Conservation (phyloP, 1,140 invertebrate genomes). For the Drosophila novamexicana region DNA sequence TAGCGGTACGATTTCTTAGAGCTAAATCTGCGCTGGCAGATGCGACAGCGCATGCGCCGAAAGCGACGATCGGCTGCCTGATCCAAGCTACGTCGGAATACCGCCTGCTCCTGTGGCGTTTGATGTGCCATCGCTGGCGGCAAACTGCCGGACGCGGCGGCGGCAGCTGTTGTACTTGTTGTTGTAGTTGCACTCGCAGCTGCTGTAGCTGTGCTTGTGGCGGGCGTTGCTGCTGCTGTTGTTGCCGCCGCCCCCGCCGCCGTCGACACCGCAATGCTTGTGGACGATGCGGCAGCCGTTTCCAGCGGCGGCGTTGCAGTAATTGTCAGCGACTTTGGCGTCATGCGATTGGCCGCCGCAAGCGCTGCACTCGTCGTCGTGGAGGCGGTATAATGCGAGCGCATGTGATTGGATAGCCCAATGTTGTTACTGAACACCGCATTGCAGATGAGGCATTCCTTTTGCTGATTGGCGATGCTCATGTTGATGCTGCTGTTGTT, state of each 20-base stretch:
- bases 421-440: constrained; percentile 81
- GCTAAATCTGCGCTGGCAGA: constrained; percentile 80
- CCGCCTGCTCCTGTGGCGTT: constrained; percentile 67
- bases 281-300: background rate
- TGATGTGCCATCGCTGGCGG: constrained; percentile 63
- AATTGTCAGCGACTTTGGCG: constrained; percentile 74
- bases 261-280: background rate
- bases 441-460: constrained; percentile 81
- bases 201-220: background rate
- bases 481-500: constrained; percentile 63
- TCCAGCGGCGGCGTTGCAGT: constrained; percentile 60
- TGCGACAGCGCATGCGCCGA: constrained; percentile 81
- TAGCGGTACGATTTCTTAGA: constrained; percentile 83
- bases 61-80: constrained; percentile 80
- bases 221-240: background rate
- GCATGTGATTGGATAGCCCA: constrained; percentile 83
- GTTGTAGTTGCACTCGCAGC: background rate
- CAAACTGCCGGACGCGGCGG: constrained; percentile 5
- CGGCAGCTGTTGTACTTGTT: background rate
- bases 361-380: constrained; percentile 61
- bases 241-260: background rate
- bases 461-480: constrained; percentile 60
- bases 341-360: constrained; percentile 69
- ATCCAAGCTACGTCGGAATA: constrained; percentile 71
- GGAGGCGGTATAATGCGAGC: constrained; percentile 75